These are phyloP conservation scores for Amphiura filiformis DNA, from an alignment of 35 echinoderm and acorn worm species.

Conservation along the genomic window DNA sequence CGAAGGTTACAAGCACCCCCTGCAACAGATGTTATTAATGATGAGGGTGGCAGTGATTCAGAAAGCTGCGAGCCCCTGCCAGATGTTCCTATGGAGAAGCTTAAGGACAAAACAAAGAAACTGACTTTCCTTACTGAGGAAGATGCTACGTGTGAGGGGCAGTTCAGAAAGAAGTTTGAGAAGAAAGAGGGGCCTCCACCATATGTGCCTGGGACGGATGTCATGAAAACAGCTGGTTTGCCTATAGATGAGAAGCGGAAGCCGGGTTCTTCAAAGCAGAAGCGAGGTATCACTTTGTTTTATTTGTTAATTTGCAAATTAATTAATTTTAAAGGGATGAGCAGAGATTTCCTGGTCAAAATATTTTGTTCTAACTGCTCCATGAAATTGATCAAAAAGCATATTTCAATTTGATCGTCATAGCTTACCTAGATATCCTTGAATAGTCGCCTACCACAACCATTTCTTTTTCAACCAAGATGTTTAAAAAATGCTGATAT, in stretches of 20 bases:
- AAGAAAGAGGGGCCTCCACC: conserved; percentile 24
- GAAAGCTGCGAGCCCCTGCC: background rate
- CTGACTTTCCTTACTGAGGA: conserved; percentile 78
- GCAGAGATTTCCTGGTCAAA: too few species aligned
- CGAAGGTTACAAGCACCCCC: background rate
- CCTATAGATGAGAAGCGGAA: background rate
- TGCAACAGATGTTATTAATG: conserved; percentile 2
- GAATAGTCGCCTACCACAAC: too few species aligned
- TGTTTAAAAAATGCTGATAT: too few species aligned
- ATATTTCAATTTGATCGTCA: too few species aligned
- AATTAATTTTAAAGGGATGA: too few species aligned
- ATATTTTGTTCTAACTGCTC: too few species aligned
- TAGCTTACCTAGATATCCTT: too few species aligned
- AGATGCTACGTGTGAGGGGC: conserved; percentile 60
- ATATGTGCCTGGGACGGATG: conserved; percentile 50
- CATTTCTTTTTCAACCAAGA: too few species aligned
- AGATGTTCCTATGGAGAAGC: background rate
- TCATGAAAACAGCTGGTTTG: conserved; percentile 14
- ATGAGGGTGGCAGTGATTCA: background rate
- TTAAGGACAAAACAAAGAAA: conserved; percentile 20
- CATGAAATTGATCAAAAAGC: too few species aligned
- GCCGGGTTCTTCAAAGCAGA: background rate
- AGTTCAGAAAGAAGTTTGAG: conserved; percentile 44
- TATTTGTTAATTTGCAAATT: too few species aligned
- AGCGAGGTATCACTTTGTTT: too few species aligned